Evolutionary conservation across 2,113 vertebrate genomes (phyloP).

Genomic region (Pangasianodon gigas): DNA sequence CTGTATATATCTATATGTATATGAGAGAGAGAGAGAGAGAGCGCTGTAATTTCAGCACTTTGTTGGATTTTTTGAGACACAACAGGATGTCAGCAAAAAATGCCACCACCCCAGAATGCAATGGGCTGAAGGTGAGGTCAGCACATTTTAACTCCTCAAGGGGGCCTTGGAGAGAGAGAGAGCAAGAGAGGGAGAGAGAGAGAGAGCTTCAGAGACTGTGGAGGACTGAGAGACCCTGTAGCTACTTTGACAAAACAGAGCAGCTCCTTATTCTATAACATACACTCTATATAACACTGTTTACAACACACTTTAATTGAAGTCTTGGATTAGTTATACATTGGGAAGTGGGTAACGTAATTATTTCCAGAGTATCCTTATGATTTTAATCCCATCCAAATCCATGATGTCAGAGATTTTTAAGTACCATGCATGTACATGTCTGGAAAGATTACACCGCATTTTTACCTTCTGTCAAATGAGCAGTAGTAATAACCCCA

Average conservation of each 20-base stretch:
- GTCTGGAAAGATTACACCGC: neutral
- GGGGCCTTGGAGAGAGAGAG: neutral
- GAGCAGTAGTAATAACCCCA: neutral
- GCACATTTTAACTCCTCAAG: constrained; percentile 66
- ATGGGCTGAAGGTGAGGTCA: constrained; percentile 74
- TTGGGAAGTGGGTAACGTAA: neutral
- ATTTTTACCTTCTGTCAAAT: neutral
- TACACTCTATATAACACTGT: neutral
- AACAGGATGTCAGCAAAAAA: constrained; percentile 71
- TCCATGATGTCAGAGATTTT: neutral
- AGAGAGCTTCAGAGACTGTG: neutral
- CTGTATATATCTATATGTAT: too few relatives aligned
- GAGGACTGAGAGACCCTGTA: neutral
- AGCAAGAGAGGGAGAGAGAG: neutral
- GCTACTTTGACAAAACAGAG: neutral
- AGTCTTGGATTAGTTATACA: neutral
- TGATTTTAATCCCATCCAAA: neutral
- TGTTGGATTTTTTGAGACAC: constrained; percentile 71
- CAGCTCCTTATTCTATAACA: neutral
- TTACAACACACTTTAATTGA: neutral
- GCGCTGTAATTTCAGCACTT: constrained; percentile 70
- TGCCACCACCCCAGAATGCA: constrained; percentile 67
- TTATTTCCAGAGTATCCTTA: neutral
- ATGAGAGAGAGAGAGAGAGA: constrained; percentile 56
- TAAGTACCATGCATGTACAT: neutral